Conservation (phyloP, 2,888 invertebrate genomes). For the Cybosia mesomella region DNA sequence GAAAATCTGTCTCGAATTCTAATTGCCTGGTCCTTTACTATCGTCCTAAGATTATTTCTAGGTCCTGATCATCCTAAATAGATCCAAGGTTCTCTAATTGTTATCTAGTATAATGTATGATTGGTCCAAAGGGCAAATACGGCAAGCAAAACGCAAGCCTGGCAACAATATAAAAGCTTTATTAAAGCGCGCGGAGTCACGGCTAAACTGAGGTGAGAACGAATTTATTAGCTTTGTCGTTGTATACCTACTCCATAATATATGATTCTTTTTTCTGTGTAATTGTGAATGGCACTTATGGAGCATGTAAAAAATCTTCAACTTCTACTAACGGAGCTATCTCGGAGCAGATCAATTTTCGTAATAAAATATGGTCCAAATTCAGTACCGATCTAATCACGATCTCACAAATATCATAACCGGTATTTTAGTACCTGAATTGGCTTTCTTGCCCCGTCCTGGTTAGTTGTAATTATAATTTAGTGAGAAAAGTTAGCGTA, state of each 20-base stretch:
- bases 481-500: neutral
- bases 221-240: slow-evolving; percentile 1
- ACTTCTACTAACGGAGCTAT: no score
- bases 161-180: neutral
- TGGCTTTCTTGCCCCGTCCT: no score
- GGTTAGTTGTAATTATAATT: neutral
- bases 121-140: neutral
- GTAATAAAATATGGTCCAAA: no score
- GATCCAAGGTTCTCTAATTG: neutral
- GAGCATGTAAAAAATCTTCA: neutral
- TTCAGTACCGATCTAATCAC: no score
- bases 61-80: neutral
- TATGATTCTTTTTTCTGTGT: neutral
- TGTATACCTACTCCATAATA: neutral
- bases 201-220: neutral
- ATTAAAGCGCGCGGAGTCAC: slow-evolving; percentile 2
- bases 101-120: neutral
- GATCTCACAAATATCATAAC: no score
- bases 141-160: neutral
- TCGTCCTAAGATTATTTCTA: neutral
- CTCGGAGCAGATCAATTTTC: no score
- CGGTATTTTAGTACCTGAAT: no score
- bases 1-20: neutral
- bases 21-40: neutral
- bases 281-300: neutral